These are phyloP conservation scores for Amazona finschi DNA, from an alignment of 2,797 vertebrate species.

Conservation along the genomic window DNA sequence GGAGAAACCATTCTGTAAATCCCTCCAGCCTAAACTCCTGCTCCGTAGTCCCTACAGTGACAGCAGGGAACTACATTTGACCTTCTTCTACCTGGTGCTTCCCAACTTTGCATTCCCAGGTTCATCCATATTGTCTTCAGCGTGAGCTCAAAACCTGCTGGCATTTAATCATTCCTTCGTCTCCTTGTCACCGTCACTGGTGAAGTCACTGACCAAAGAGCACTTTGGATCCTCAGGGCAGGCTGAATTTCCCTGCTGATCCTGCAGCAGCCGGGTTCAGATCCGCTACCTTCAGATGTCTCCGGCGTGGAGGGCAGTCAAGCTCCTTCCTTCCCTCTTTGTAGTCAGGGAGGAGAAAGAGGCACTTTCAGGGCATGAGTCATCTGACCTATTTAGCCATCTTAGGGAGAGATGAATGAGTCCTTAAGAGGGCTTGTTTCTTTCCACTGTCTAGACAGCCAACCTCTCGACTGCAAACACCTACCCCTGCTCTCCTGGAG, in stretches of 20 bases:
- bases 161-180: background rate
- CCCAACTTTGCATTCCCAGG: background rate
- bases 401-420: conserved; percentile 44
- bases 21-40: background rate
- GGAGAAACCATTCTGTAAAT: background rate
- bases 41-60: background rate
- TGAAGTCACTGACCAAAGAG: background rate
- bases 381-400: conserved; percentile 64
- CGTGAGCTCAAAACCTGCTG: accelerated
- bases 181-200: background rate
- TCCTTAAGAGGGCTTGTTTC: conserved; percentile 40
- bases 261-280: background rate
- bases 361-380: conserved; percentile 46
- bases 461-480: conserved; percentile 2
- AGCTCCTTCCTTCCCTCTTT: conserved; percentile 10
- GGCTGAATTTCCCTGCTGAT: background rate
- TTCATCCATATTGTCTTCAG: accelerated
- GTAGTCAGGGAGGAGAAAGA: background rate
- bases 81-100: background rate
- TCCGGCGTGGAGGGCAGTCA: background rate
- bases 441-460: conserved; percentile 50
- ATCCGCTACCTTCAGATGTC: background rate
- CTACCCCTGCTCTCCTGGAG: background rate
- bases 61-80: too few relatives aligned
- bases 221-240: accelerated